Percentiles rank a stretch among this genome's conserved stretches.
Evolutionary conservation across 2,888 invertebrate species (phyloP).

Genomic region (Sabellastarte sp.): DNA sequence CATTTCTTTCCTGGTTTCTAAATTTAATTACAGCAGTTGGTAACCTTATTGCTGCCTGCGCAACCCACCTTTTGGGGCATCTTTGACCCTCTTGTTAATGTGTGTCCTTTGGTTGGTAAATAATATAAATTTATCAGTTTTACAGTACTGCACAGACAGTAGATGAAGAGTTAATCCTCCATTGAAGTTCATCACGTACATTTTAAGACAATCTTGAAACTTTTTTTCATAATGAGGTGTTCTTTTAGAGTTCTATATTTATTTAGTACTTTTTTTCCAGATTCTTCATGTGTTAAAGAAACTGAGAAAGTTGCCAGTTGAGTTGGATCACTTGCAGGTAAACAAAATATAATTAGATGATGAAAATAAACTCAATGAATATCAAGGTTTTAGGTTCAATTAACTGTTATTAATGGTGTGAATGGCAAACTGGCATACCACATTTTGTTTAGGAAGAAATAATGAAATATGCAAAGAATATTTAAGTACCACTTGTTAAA

Average conservation of each 20-base stretch:
- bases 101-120: no score
- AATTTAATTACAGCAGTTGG: no score
- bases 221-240: background rate
- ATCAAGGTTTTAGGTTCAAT: background rate
- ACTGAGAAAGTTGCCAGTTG: conserved; percentile 35
- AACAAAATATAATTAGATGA: background rate
- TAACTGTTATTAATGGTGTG: background rate
- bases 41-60: no score
- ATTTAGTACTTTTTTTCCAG: conserved; percentile 29
- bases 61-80: no score
- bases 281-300: conserved; percentile 41
- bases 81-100: no score
- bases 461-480: no score
- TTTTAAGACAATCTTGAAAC: background rate
- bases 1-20: no score
- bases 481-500: no score
- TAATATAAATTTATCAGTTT: no score
- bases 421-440: no score
- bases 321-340: conserved; percentile 42
- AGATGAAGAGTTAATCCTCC: background rate
- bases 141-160: no score
- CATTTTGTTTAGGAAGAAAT: background rate
- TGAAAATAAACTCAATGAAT: no score
- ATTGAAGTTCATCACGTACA: background rate
- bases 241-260: background rate